A percentile compares a stretch with the other conserved stretches of the same genome.
Evolutionary conservation across 2,797 vertebrate species (phyloP).

Genomic region (Xenopus petersii): DNA sequence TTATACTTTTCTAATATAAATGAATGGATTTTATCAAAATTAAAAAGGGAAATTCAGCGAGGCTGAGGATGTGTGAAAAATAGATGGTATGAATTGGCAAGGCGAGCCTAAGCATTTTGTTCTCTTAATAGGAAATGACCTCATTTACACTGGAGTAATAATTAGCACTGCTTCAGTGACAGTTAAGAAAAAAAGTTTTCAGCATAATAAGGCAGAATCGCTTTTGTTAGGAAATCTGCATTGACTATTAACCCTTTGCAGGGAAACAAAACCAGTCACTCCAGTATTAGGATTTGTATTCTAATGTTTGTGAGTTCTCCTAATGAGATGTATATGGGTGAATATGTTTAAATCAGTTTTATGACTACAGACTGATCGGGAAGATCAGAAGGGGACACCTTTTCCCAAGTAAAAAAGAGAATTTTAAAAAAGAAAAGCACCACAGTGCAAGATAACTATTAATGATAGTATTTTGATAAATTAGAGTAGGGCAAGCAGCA

Average conservation of each 20-base stretch:
- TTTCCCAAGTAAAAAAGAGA: too few species aligned
- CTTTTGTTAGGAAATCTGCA: constrained; percentile 73
- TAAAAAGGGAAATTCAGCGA: constrained; percentile 69
- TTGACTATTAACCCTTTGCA: constrained; percentile 75
- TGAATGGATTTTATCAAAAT: constrained; percentile 81
- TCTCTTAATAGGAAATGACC: constrained; percentile 84
- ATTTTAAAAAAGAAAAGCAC: too few species aligned
- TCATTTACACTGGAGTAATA: constrained; percentile 84
- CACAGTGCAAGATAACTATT: too few species aligned
- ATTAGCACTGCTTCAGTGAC: constrained; percentile 83
- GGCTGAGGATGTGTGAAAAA: constrained; percentile 80
- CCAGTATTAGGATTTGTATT: constrained; percentile 4
- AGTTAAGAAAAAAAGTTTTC: constrained; percentile 82
- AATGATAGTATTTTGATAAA: too few species aligned
- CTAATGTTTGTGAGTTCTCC: not conserved
- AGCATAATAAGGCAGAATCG: constrained; percentile 86
- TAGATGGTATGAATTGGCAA: constrained; percentile 81
- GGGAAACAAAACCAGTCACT: constrained; percentile 49
- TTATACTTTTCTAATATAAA: constrained; percentile 85
- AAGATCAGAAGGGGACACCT: too few species aligned
- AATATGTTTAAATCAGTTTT: too few species aligned
- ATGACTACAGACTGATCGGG: too few species aligned
- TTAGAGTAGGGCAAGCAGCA: too few species aligned
- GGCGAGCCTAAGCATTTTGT: constrained; percentile 77
- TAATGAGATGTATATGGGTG: too few species aligned